Evolutionary conservation across 2,888 invertebrate species (phyloP), one percentile per base, ranked within the genome.

Genomic region (Heteromurus nitidus): DNA sequence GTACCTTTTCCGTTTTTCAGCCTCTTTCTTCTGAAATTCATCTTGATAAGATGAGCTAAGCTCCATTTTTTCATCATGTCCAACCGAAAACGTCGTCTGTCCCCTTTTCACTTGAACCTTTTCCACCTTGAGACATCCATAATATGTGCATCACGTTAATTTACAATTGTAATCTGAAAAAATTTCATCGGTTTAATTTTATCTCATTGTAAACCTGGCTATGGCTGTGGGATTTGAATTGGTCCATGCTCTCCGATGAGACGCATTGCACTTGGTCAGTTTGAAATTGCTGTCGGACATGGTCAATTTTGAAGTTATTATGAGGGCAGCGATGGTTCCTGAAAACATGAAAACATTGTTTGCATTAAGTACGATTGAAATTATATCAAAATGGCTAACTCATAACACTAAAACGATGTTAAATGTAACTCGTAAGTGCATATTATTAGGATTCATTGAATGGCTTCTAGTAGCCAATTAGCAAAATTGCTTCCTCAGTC

Each of bases 271-370:
- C 55, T 20, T 82, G 42, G n/a, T 64, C 69, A 22, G 76, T 60
- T n/a, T 82, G 82, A 1, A 84, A 24, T 42, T 84, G 81, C 44
- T 82, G 80, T 55, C 82, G 44, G 44, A 87, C 70, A 70, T 87
- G 86, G 80, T 86, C 87, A 70, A 83, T 83, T 67, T 76, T 82
- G 72, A 82, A 86, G 70, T 85, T 82, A 69, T 85, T 92, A 90
- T 95, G 95, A 87, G 94, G 92, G 90, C 96, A 96, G 88, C 94
- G 93, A 90, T 96, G 96, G 87, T 94, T 94, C 89, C 96, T 96
- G 90, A 0, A 91, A 91, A 2, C n/a, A n/a, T n/a, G n/a, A n/a
- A n/a, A n/a, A n/a, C n/a, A n/a, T n/a, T n/a, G n/a, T n/a, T n/a
- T n/a, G n/a, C n/a, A n/a, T n/a, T n/a, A n/a, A n/a, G n/a, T n/a